A percentile compares a stretch with the other conserved stretches of the same genome.
phyloP scores from a whole-genome alignment of 2,797 vertebrate genomes.

The Morus bassanus region DNA sequence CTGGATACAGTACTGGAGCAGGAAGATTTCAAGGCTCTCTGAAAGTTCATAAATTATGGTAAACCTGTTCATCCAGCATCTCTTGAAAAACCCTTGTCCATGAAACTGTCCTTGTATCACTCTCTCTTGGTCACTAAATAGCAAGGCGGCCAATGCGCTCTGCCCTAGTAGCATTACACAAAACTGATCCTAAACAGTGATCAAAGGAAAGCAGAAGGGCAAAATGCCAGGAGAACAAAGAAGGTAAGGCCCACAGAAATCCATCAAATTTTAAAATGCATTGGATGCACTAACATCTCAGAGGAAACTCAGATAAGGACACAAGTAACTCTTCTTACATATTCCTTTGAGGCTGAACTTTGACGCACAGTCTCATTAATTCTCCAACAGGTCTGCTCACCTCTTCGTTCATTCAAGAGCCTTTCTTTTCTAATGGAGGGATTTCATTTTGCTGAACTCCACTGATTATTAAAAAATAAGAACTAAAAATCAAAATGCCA shows the following conservation, averaged over 20 bases:
- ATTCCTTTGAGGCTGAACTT: constrained; percentile 22
- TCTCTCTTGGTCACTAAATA: not conserved
- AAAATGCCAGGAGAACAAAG: constrained; percentile 23
- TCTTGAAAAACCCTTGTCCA: not conserved
- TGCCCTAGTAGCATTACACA: not conserved
- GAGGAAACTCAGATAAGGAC: constrained; percentile 55
- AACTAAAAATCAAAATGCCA: not conserved
- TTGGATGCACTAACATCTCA: not conserved
- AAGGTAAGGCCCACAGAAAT: constrained; percentile 50
- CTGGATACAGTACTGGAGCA: not conserved
- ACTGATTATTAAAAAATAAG: not conserved
- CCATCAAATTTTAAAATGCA: constrained; percentile 60
- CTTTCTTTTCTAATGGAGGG: not conserved
- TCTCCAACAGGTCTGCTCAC: not conserved
- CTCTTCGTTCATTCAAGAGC: not conserved
- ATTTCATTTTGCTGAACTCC: not conserved
- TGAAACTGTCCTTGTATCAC: constrained; percentile 22
- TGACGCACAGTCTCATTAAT: not conserved
- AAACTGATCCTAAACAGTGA: constrained; percentile 6
- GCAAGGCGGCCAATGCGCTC: not conserved
- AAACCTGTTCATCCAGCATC: not conserved
- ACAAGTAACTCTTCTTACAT: not conserved
- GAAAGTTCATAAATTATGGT: constrained; percentile 14
- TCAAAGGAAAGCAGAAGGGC: constrained; percentile 36
- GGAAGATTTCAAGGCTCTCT: not conserved